phyloP scores from a whole-genome alignment of 2,888 invertebrate genomes.

The Pherbina coryleti region DNA sequence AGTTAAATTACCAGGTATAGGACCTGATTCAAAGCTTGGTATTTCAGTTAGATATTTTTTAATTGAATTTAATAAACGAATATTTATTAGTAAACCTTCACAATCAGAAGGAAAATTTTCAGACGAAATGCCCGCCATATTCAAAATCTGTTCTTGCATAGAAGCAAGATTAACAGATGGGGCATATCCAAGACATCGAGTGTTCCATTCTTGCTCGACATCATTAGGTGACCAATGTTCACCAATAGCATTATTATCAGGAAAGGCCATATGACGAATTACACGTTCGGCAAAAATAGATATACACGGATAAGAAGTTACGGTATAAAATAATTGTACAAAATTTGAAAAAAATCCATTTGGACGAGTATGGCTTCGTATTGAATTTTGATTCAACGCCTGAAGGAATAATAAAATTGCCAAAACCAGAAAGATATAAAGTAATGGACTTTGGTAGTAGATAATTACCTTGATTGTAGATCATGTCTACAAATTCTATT shows the following conservation, averaged over 20 bases:
- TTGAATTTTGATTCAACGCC: slow-evolving; percentile 34
- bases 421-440: slow-evolving; percentile 25
- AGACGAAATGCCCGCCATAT: neutral
- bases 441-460: slow-evolving; percentile 22
- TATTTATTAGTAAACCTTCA: slow-evolving; percentile 19
- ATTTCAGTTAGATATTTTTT: slow-evolving; percentile 30
- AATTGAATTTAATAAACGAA: slow-evolving; percentile 16
- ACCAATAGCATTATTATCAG: neutral
- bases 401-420: slow-evolving; percentile 34
- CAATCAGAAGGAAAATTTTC: slow-evolving; percentile 26
- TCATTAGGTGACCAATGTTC: slow-evolving; percentile 14
- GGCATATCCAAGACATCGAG: slow-evolving; percentile 31
- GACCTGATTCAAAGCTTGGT: slow-evolving; percentile 5
- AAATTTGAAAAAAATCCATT: slow-evolving; percentile 20
- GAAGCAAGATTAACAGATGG: neutral
- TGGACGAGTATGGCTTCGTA: slow-evolving; percentile 7
- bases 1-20: neutral
- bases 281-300: slow-evolving; percentile 11
- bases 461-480: slow-evolving; percentile 38
- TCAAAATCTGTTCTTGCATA: neutral
- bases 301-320: slow-evolving; percentile 18
- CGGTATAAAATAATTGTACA: neutral
- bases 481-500: slow-evolving; percentile 38
- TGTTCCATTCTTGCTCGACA: slow-evolving; percentile 24
- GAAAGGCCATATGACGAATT: slow-evolving; percentile 9